These are phyloP conservation scores for Perca flavescens DNA, from an alignment of 2,113 vertebrate species.

Conservation along the genomic window DNA sequence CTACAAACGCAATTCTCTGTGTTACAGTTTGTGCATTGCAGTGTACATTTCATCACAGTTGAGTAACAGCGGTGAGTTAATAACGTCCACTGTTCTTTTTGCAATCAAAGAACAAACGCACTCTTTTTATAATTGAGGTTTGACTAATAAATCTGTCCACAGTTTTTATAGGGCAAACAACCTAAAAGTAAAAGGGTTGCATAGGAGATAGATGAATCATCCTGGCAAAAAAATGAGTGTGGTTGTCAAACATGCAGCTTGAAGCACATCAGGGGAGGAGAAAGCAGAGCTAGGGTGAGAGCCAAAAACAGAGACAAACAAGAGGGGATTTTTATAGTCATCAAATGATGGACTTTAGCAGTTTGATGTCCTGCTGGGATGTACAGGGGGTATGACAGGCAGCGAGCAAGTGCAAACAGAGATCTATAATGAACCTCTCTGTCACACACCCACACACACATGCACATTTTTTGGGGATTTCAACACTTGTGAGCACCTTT, in stretches of 20 bases:
- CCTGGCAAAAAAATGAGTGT: slow-evolving; percentile 15
- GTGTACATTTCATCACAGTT: slow-evolving; percentile 7
- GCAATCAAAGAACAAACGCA: slow-evolving; percentile 6
- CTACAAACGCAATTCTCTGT: slow-evolving; percentile 14
- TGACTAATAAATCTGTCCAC: slow-evolving; percentile 34
- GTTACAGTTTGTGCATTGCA: slow-evolving; percentile 1
- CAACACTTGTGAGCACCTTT: slow-evolving; percentile 6
- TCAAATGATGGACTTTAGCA: slow-evolving; percentile 64
- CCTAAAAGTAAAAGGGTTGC: slow-evolving; percentile 20
- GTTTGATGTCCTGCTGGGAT: slow-evolving; percentile 51
- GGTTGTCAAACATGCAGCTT: slow-evolving; percentile 41
- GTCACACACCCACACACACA: slow-evolving; percentile 44
- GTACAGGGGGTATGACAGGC: slow-evolving; percentile 15
- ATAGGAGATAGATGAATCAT: slow-evolving; percentile 47
- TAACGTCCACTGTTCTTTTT: slow-evolving; percentile 10
- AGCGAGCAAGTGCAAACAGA: slow-evolving; percentile 34
- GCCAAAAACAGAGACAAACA: slow-evolving; percentile 42
- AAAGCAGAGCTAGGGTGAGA: slow-evolving; percentile 19
- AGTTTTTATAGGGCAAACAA: slow-evolving; percentile 26
- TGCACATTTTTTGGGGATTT: background rate
- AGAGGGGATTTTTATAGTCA: slow-evolving; percentile 39
- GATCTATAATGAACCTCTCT: slow-evolving; percentile 40
- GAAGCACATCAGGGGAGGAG: slow-evolving; percentile 43
- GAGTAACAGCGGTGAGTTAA: background rate
- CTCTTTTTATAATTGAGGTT: slow-evolving; percentile 2